Evolutionary conservation across 2,888 invertebrate species (phyloP), one percentile per base, ranked within the genome.

Genomic region (Teleiodes luculella): DNA sequence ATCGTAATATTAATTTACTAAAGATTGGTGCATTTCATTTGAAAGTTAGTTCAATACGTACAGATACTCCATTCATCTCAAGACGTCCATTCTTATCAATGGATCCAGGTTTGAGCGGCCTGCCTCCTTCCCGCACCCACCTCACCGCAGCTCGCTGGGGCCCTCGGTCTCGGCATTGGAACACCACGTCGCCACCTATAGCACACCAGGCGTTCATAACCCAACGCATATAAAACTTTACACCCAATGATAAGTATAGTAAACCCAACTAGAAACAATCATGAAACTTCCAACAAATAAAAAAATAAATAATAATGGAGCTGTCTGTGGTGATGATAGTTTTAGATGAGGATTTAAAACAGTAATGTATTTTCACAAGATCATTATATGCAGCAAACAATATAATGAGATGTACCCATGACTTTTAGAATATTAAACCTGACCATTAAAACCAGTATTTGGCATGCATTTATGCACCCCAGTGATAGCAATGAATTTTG

Each of bases 141-240:
- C 91, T 91, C 4, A 97, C 96, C 50, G 91, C 91, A 2, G 95
- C 94, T 53, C 97, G 91, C 0, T 92, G 76, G 0, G 92, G 92
- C n/a, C 98, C 96, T 82, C 96, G 96, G 71, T 97, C 97, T 62
- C 97, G 94, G 75, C 98, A 98, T 83, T 95, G 95, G 91, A 98
- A 96, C 33, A 97, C 96, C 36, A 97, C 97, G 81, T 97, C 97
- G 39, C 95, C 94, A 80, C 96, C 98, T 97, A 76, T 1, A 68
- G 60, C 18, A 49, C 24, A 13, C 48, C 13, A 49, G 10, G 39
- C 39, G n/a, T 16, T 24, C 39, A 45, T 13, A n/a, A n/a, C n/a
- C n/a, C n/a, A n/a, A n/a, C n/a, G n/a, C n/a, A n/a, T n/a, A n/a
- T n/a, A n/a, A n/a, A n/a, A n/a, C n/a, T n/a, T n/a, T n/a, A n/a